A percentile compares a stretch with the other conserved stretches of the same genome.
Evolutionary conservation across 2,797 vertebrate species (phyloP).

Genomic region (Eulemur coronatus): DNA sequence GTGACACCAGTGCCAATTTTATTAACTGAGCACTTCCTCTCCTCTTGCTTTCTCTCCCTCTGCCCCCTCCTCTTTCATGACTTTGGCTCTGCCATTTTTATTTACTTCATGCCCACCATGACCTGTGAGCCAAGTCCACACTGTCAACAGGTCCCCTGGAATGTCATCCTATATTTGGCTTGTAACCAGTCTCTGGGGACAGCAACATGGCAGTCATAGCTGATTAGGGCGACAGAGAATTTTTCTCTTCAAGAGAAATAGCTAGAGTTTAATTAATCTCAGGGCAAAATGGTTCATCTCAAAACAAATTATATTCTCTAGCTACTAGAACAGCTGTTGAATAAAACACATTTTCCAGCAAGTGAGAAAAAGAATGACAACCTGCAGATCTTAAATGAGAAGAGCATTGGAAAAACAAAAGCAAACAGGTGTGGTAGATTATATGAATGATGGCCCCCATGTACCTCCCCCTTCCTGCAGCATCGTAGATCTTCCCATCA

Average conservation of each 20-base stretch:
- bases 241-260: constrained; percentile 61
- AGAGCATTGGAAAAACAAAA: constrained; percentile 22
- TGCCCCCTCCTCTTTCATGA: not conserved
- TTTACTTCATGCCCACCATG: not conserved
- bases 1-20: not conserved
- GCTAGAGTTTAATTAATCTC: constrained; percentile 62
- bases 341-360: constrained; percentile 45
- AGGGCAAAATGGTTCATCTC: constrained; percentile 54
- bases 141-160: constrained; percentile 33
- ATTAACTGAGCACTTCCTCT: constrained; percentile 43
- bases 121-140: constrained; percentile 36
- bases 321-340: constrained; percentile 16
- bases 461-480: not conserved
- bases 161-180: constrained; percentile 32
- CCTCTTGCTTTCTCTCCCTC: constrained; percentile 2
- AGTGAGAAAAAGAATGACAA: constrained; percentile 54
- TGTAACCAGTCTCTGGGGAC: constrained; percentile 20
- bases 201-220: constrained; percentile 28
- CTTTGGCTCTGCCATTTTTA: constrained; percentile 34
- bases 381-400: constrained; percentile 40
- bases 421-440: constrained; percentile 7
- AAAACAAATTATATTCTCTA: constrained; percentile 44
- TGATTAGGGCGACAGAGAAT: constrained; percentile 22
- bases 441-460: not conserved
- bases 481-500: not conserved